phyloP scores from a whole-genome alignment of 1,140 invertebrate genomes.

The Drosophila trapezifrons region DNA sequence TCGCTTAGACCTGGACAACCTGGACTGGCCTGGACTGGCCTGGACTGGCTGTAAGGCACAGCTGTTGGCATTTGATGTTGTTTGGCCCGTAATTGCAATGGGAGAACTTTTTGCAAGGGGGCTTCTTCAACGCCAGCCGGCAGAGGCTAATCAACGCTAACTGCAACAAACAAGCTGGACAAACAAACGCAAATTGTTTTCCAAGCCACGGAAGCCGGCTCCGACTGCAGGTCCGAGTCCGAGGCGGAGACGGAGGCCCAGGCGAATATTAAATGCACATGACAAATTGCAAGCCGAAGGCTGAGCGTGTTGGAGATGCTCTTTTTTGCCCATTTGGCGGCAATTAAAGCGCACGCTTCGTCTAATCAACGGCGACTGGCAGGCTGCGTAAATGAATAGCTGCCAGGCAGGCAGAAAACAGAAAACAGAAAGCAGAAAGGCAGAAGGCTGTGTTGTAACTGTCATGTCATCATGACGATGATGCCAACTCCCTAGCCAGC shows the following conservation, averaged over 20 bases:
- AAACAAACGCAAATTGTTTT: constrained; percentile 81
- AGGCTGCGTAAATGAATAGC: constrained; percentile 79
- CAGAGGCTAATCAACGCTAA: constrained; percentile 77
- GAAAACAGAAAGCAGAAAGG: background rate
- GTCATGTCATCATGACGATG: constrained; percentile 80
- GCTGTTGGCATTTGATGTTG: constrained; percentile 47
- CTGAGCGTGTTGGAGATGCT: constrained; percentile 68
- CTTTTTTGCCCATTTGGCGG: constrained; percentile 72
- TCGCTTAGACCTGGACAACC: background rate
- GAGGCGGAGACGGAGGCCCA: constrained; percentile 8
- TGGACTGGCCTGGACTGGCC: background rate
- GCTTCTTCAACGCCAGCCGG: constrained; percentile 42
- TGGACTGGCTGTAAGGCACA: constrained; percentile 44
- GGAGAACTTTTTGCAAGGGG: constrained; percentile 23
- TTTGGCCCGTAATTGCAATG: constrained; percentile 58
- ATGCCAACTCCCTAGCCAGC: constrained; percentile 53
- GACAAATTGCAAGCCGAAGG: constrained; percentile 72
- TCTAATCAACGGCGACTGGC: constrained; percentile 80
- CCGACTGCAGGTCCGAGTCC: background rate
- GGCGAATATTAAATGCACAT: constrained; percentile 79
- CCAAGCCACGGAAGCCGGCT: constrained; percentile 29
- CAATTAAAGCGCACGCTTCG: constrained; percentile 81
- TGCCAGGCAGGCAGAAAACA: constrained; percentile 61
- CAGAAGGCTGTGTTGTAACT: constrained; percentile 70
- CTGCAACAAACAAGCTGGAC: constrained; percentile 81